phyloP scores from a whole-genome alignment of 2,113 vertebrate species.

The Bagarius yarrelli region DNA sequence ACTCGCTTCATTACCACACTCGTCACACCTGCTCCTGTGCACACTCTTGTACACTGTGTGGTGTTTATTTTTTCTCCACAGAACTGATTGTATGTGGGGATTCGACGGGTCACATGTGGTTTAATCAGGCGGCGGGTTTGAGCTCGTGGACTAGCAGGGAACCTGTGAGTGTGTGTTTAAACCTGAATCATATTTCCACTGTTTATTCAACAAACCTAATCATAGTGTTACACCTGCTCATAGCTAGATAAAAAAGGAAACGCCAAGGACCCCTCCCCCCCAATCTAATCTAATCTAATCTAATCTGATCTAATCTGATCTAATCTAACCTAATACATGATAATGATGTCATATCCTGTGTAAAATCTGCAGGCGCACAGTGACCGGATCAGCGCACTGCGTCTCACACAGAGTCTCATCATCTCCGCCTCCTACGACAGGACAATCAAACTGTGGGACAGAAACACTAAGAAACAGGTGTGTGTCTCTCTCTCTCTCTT shows the following conservation, averaged over 20 bases:
- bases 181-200: neutral
- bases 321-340: neutral
- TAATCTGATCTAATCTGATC: too few species aligned
- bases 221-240: too few species aligned
- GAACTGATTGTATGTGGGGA: conserved; percentile 72
- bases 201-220: neutral
- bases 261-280: too few species aligned
- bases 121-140: conserved; percentile 47
- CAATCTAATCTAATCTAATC: too few species aligned
- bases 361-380: conserved; percentile 63
- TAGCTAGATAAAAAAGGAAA: too few species aligned
- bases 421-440: conserved; percentile 71
- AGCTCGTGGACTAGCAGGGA: conserved; percentile 58
- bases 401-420: conserved; percentile 61
- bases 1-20: neutral
- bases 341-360: neutral
- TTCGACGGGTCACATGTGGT: conserved; percentile 71
- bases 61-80: conserved; percentile 42
- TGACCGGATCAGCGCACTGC: conserved; percentile 67
- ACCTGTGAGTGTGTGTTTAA: conserved; percentile 58
- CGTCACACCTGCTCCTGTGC: neutral
- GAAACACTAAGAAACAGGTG: conserved; percentile 71
- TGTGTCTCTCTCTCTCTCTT: neutral
- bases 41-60: too few species aligned
- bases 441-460: conserved; percentile 75